Evolutionary conservation across 2,888 invertebrate species (phyloP).

Genomic region (Macroteleia sp.): DNA sequence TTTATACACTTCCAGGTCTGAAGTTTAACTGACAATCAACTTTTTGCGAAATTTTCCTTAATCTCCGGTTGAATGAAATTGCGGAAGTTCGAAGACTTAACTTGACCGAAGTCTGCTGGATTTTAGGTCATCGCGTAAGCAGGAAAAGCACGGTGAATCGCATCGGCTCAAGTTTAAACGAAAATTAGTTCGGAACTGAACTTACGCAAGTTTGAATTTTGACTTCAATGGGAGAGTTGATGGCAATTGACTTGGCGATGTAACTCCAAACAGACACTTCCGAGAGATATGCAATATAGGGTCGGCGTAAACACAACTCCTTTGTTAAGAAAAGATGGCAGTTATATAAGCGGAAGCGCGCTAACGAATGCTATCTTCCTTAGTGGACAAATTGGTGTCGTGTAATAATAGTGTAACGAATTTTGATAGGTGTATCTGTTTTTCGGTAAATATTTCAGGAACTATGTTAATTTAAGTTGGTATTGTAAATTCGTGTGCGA

Average conservation of each 20-base stretch:
- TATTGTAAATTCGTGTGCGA: no score
- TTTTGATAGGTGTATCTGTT: no score
- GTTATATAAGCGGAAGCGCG: constrained; percentile 10
- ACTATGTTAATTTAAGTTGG: no score
- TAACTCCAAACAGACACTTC: constrained; percentile 54
- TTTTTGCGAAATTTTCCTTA: constrained; percentile 59
- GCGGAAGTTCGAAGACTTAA: constrained; percentile 61
- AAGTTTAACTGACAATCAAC: constrained; percentile 56
- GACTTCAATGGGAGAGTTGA: constrained; percentile 52
- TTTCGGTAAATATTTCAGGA: no score
- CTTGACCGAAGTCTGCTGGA: constrained; percentile 58
- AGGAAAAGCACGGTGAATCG: constrained; percentile 39
- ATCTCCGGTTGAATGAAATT: constrained; percentile 62
- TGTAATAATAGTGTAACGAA: no score
- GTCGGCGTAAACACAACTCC: constrained; percentile 17
- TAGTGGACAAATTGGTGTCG: not conserved
- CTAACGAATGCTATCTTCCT: constrained; percentile 3
- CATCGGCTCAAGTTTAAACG: constrained; percentile 55
- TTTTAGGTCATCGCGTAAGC: constrained; percentile 61
- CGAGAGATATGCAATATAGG: constrained; percentile 29
- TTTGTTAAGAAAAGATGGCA: constrained; percentile 26
- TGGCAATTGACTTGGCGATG: constrained; percentile 57
- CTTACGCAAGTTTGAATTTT: constrained; percentile 57
- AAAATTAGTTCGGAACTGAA: constrained; percentile 64
- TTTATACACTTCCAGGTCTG: constrained; percentile 36